A percentile compares a stretch with the other conserved stretches of the same genome.
Conservation (phyloP, 2,797 vertebrate genomes). For the Etheostoma nigrum region DNA sequence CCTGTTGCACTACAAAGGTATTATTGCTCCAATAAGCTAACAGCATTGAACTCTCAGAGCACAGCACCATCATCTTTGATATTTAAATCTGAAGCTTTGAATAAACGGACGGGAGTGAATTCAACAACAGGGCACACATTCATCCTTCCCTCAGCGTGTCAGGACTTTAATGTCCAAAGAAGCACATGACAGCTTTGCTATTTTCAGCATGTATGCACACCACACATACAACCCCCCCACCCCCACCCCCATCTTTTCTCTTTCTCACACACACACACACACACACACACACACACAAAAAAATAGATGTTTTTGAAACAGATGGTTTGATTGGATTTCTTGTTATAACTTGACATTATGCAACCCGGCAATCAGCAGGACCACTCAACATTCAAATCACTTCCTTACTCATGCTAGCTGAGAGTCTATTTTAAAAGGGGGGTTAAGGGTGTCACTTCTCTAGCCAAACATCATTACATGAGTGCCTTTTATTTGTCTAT, state of each 20-base stretch:
- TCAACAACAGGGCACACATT: constrained; percentile 55
- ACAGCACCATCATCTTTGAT: constrained; percentile 78
- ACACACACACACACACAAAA: neutral
- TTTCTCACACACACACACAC: neutral
- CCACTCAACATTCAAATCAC: neutral
- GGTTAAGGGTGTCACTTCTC: constrained; percentile 35
- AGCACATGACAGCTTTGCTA: constrained; percentile 4
- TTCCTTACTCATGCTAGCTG: neutral
- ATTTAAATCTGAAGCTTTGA: constrained; percentile 80
- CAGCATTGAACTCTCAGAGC: constrained; percentile 66
- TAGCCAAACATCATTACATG: constrained; percentile 37
- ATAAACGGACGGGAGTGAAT: constrained; percentile 60
- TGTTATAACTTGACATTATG: constrained; percentile 10
- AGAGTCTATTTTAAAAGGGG: neutral
- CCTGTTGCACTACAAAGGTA: constrained; percentile 71
- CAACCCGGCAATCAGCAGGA: neutral
- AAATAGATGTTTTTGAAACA: neutral
- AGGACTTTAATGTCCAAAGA: constrained; percentile 69
- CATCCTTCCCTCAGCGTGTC: constrained; percentile 40
- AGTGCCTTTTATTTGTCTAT: constrained; percentile 38
- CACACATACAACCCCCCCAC: neutral
- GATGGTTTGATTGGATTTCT: neutral
- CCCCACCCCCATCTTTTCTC: neutral
- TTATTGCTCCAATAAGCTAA: constrained; percentile 63
- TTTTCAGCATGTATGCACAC: constrained; percentile 29